Evolutionary conservation across 2,888 invertebrate species (phyloP), one percentile per base, ranked within the genome.

Genomic region (Mesoligia furuncula): DNA sequence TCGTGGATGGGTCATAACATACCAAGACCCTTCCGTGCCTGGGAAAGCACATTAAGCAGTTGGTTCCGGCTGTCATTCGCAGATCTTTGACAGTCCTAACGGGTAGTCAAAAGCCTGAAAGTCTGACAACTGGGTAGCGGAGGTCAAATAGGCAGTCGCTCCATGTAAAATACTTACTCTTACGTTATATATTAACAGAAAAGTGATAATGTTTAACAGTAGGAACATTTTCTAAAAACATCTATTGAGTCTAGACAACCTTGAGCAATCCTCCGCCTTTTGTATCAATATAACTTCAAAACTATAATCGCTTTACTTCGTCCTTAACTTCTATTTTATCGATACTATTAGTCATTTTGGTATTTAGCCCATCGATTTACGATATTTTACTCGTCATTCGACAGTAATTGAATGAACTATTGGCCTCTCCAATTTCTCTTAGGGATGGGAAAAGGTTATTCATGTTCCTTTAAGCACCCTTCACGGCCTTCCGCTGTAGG

Each of bases 341-440:
- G 59, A 64, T 48, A 62, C 73, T 71, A 67, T 71, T 68, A 73
- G 57, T 84, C 42, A 68, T 59, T 68, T 80, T 45, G 31, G 15
- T 80, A 72, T 83, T 79, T 79, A 24, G 42, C 15, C 48, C 17
- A 69, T 68, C 48, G 75, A 72, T 80, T 71, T 80, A 66, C 61
- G 57, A 66, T 83, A 79, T 77, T 75, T 73, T 59, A 75, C 61
- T 62, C 36, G 73, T 57, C 72, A 73, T 75, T 74, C 27, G 68
- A 69, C 59, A 36, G 36, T 73, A 83, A 85, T 78, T 80, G 68
- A 84, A 78, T 76, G 15, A 74, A 69, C 66, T 62, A 72, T 74
- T 68, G 59, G 20, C 31, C 36, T 64, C 31, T 59, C 36, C 42
- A 84, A 51, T 66, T 66, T 31, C 59, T 77, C 65, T 69, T 20